These are phyloP conservation scores for Batillaria attramentaria DNA, from an alignment of 1,140 invertebrate genomes.

Conservation along the genomic window DNA sequence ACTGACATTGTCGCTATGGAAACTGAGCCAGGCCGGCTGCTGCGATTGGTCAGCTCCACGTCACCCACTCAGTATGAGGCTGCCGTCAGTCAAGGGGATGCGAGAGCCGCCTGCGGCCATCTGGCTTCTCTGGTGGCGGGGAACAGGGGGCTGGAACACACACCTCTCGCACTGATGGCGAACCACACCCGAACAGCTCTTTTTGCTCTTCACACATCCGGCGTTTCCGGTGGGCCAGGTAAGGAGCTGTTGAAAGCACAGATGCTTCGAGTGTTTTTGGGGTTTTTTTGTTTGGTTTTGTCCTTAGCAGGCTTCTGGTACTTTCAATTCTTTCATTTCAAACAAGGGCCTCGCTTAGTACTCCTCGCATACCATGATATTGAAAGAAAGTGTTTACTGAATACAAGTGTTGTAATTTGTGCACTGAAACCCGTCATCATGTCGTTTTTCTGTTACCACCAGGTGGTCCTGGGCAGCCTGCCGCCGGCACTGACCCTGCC, in stretches of 20 bases:
- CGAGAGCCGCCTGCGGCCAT: slow-evolving; percentile 55
- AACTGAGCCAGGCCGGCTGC: slow-evolving; percentile 56
- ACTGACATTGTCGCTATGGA: slow-evolving; percentile 65
- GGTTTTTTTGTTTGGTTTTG: no score
- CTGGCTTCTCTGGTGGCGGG: slow-evolving; percentile 62
- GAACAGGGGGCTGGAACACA: slow-evolving; percentile 61
- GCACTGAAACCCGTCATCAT: no score
- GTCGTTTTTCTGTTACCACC: no score
- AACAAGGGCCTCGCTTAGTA: no score
- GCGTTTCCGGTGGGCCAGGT: slow-evolving; percentile 22
- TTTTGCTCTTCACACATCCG: slow-evolving; percentile 34
- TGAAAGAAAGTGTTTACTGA: no score
- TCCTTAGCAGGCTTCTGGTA: no score
- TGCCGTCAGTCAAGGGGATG: slow-evolving; percentile 43
- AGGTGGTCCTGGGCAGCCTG: slow-evolving; percentile 24
- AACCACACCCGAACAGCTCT: slow-evolving; percentile 59
- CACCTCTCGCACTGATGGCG: slow-evolving; percentile 60
- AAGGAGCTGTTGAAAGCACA: no score
- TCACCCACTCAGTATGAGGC: slow-evolving; percentile 56
- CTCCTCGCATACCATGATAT: no score
- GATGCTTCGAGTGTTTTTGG: no score
- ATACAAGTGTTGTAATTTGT: no score
- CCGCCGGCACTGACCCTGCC: slow-evolving; percentile 36
- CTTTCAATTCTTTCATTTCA: no score
- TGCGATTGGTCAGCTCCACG: slow-evolving; percentile 58